Conservation (phyloP, 2,888 invertebrate genomes). For the Dasypogon diadema region DNA sequence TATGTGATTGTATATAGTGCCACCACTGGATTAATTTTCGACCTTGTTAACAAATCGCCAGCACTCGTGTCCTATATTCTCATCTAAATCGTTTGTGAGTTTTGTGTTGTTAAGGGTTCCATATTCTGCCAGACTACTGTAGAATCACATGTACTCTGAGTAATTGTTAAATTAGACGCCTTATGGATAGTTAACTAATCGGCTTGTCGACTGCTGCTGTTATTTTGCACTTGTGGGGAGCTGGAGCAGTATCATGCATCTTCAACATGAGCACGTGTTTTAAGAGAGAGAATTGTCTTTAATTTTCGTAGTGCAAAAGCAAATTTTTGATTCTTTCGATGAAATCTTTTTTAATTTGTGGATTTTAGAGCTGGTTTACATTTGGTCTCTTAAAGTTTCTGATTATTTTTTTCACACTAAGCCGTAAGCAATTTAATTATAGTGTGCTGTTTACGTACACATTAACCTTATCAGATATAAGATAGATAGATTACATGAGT, state of each 20-base stretch:
- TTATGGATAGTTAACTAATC: constrained; percentile 43
- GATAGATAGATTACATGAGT: constrained; percentile 36
- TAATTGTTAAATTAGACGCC: constrained; percentile 47
- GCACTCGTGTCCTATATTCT: constrained; percentile 39
- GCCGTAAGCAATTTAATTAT: no score
- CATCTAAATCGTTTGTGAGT: background rate
- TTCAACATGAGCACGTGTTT: constrained; percentile 25
- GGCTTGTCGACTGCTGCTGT: constrained; percentile 31
- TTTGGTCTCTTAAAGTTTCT: no score
- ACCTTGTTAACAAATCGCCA: constrained; percentile 40
- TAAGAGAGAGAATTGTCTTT: background rate
- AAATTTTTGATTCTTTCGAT: constrained; percentile 35
- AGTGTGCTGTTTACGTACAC: constrained; percentile 18
- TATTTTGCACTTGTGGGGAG: constrained; percentile 31
- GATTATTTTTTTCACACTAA: no score
- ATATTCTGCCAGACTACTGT: constrained; percentile 16
- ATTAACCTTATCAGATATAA: constrained; percentile 12
- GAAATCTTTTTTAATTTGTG: no score
- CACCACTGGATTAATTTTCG: constrained; percentile 37
- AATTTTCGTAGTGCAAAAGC: background rate
- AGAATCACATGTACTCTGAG: constrained; percentile 23
- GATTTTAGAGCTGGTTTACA: no score
- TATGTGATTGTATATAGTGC: no score
- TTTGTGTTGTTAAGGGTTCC: constrained; percentile 33
- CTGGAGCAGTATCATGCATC: background rate